Conservation (phyloP, 2,113 vertebrate species). For the Malurus cyaneus region DNA sequence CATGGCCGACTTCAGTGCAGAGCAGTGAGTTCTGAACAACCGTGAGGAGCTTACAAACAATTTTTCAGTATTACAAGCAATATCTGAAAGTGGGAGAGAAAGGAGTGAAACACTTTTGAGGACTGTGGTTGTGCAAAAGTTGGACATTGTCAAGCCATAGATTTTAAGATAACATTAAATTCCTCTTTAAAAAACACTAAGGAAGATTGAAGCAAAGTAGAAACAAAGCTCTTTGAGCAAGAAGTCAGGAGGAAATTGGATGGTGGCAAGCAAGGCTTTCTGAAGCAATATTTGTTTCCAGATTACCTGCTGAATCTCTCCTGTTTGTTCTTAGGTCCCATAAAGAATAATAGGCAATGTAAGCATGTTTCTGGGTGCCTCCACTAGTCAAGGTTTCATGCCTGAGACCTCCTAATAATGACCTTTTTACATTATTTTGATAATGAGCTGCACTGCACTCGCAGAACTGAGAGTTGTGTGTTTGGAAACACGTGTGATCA, state of each 20-base stretch:
- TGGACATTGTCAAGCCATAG: not conserved
- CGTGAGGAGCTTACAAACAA: not conserved
- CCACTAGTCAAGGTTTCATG: not conserved
- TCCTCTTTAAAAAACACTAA: not conserved
- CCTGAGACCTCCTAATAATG: not conserved
- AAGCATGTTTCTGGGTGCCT: not conserved
- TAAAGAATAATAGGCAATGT: not conserved
- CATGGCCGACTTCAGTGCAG: not conserved
- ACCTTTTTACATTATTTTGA: constrained; percentile 3
- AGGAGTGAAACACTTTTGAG: not conserved
- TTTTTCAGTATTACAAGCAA: not conserved
- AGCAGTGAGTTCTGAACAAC: not conserved
- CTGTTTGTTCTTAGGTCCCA: not conserved
- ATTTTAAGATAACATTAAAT: not conserved
- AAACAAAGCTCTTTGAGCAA: not conserved
- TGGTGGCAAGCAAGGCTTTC: not conserved
- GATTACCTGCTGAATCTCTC: not conserved
- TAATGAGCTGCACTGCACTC: not conserved
- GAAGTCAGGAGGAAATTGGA: not conserved
- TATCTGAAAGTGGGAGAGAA: not conserved
- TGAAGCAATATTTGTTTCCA: not conserved
- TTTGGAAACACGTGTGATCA: not conserved
- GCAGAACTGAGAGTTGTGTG: not conserved
- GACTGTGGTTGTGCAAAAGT: not conserved
- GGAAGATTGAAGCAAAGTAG: not conserved